Percentiles rank a stretch among this genome's conserved stretches.
Evolutionary conservation across 2,797 vertebrate species (phyloP).

Genomic region (Siniperca obscura): DNA sequence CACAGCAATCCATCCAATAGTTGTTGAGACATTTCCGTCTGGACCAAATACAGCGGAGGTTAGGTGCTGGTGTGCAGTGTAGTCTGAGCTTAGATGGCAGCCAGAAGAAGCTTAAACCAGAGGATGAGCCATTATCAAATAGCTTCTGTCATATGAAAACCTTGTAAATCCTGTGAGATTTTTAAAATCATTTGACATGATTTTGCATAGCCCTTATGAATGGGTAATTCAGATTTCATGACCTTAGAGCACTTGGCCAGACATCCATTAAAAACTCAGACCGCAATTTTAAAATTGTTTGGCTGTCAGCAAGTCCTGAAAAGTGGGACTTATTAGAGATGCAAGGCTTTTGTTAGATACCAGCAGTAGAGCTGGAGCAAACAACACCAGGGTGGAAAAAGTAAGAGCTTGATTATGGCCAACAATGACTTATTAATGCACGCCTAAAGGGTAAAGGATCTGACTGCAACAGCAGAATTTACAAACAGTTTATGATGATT

Average conservation of each 20-base stretch:
- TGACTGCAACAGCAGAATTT: slow-evolving; percentile 38
- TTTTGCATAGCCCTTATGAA: background rate
- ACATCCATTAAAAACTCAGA: slow-evolving; percentile 33
- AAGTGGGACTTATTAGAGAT: slow-evolving; percentile 31
- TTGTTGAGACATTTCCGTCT: background rate
- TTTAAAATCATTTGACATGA: slow-evolving; percentile 1
- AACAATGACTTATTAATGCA: slow-evolving; percentile 46
- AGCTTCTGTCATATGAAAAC: slow-evolving; percentile 15
- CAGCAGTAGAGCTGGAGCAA: slow-evolving; percentile 21
- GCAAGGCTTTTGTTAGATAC: slow-evolving; percentile 31
- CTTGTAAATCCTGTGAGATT: background rate
- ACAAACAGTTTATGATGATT: slow-evolving; percentile 43
- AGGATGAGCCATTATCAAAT: slow-evolving; percentile 5
- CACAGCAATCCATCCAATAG: background rate
- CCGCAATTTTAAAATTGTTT: slow-evolving; percentile 27
- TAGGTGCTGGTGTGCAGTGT: background rate
- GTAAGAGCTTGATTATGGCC: slow-evolving; percentile 37
- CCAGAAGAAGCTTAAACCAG: slow-evolving; percentile 22
- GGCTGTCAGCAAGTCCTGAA: slow-evolving; percentile 39
- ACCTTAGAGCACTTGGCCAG: slow-evolving; percentile 18
- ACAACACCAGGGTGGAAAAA: slow-evolving; percentile 32
- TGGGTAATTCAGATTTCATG: slow-evolving; percentile 33
- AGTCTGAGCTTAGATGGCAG: background rate
- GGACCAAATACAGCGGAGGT: background rate
- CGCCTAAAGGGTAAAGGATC: slow-evolving; percentile 33